Evolutionary conservation across 1,140 invertebrate genomes (phyloP).

Genomic region (Leptinotarsa lineolata): DNA sequence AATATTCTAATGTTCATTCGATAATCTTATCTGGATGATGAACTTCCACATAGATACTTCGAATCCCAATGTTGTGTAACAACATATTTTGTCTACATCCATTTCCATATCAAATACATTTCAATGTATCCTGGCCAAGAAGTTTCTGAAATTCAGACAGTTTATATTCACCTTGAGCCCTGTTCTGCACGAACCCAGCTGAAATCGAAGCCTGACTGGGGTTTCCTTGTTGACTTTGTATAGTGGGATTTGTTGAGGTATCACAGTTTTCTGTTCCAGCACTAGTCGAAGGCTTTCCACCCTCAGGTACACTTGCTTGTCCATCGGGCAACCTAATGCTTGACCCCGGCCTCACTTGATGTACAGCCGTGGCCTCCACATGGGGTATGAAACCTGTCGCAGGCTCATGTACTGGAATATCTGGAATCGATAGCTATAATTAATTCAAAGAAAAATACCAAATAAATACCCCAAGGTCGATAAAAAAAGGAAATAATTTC

Average conservation of each 20-base stretch:
- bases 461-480: not conserved
- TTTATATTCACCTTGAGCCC: conserved; percentile 34
- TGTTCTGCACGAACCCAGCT: conserved; percentile 21
- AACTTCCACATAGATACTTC: no score
- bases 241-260: not conserved
- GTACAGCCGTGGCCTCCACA: conserved; percentile 46
- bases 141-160: conserved; percentile 59
- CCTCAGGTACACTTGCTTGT: not conserved
- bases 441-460: not conserved
- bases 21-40: no score
- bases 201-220: conserved; percentile 14
- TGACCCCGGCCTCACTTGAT: conserved; percentile 53
- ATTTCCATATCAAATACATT: no score
- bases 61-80: no score
- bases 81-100: no score
- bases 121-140: conserved; percentile 69
- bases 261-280: conserved; percentile 3
- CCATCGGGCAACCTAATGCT: conserved; percentile 42
- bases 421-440: not conserved
- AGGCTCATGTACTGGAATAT: conserved; percentile 55
- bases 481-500: no score
- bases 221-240: conserved; percentile 19
- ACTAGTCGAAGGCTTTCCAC: conserved; percentile 17
- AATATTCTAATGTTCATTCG: no score
- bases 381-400: conserved; percentile 28